Evolutionary conservation across 2,797 vertebrate genomes (phyloP), one percentile per base, ranked within the genome.

Genomic region (Arrhamphus sclerolepis): DNA sequence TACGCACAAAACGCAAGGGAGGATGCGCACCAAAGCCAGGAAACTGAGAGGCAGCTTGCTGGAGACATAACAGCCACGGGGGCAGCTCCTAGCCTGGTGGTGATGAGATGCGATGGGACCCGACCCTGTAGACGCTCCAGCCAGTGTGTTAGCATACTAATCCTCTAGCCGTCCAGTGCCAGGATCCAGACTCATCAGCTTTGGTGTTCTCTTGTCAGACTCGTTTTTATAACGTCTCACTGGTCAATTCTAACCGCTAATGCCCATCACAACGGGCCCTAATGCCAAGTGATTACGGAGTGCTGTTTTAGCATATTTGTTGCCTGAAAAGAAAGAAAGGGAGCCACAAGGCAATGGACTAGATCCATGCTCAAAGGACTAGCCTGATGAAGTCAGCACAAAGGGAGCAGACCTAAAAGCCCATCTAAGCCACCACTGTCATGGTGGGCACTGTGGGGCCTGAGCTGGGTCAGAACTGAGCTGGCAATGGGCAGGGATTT

Each of bases 381-480:
- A 91, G 90, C 82, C 84, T 92, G 89, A 86, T 93, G 91, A 91
- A 88, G 90, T 95, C 93, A 95, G 93, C 94, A 94, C 85, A 94
- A 94, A 87, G 85, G 77, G 79, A 84, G 66, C 72, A 46, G 76
- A 50, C 61, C 79, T 82, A 73, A 93, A 92, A 91, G 85, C 87
- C 83, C 42, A 75, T 61, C 77, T 91, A 89, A 92, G 87, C 89
- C 87, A 75, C 71, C 54, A 46, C 69, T 70, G 68, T 74, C n/a
- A 16, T 62, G 65, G 70, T 75, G 88, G 80, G 72, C 72, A 64
- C 72, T 57, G 62, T 72, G 83, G 79, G 83, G 68, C 83, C 83
- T 58, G 78, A 73, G 73, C 58, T 20, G 68, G 80, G 73, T 85
- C 75, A 44, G 77, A 67, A 61, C 42, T 60, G 74, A 67, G 61